A percentile compares a stretch with the other conserved stretches of the same genome.
Evolutionary conservation across 2,797 vertebrate genomes (phyloP).

Genomic region (Rhabdophis nuchalis): DNA sequence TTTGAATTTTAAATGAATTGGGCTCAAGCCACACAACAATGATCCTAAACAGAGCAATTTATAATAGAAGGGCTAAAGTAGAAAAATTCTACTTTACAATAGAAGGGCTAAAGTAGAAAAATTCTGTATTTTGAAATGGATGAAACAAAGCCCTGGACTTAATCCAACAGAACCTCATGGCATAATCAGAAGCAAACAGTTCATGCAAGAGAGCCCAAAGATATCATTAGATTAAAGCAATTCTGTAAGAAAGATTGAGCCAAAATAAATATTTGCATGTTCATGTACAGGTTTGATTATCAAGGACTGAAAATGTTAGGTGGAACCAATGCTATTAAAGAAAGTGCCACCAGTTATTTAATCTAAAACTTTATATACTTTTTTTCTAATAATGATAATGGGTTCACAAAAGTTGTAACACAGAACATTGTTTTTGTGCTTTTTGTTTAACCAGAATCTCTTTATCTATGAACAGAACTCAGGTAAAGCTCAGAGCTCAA

Average conservation of each 20-base stretch:
- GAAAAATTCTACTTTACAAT: neutral
- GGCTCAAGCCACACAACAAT: neutral
- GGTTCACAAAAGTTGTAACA: neutral
- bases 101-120: neutral
- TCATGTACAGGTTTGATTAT: neutral
- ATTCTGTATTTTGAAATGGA: neutral
- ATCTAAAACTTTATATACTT: neutral
- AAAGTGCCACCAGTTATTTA: neutral
- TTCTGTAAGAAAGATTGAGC: neutral
- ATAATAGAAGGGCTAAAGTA: neutral
- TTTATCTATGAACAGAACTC: neutral
- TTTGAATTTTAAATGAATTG: neutral
- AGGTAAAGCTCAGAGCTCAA: neutral
- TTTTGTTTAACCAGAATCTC: neutral
- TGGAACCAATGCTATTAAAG: neutral
- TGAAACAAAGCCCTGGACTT: neutral
- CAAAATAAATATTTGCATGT: neutral
- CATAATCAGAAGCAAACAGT: neutral
- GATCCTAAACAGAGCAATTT: neutral
- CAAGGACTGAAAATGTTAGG: neutral
- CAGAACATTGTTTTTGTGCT: neutral
- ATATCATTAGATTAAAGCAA: neutral
- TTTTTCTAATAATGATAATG: neutral
- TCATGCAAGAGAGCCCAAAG: neutral
- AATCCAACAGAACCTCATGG: neutral